Evolutionary conservation across 2,113 vertebrate genomes (phyloP).

Genomic region (Perca schrenkii): DNA sequence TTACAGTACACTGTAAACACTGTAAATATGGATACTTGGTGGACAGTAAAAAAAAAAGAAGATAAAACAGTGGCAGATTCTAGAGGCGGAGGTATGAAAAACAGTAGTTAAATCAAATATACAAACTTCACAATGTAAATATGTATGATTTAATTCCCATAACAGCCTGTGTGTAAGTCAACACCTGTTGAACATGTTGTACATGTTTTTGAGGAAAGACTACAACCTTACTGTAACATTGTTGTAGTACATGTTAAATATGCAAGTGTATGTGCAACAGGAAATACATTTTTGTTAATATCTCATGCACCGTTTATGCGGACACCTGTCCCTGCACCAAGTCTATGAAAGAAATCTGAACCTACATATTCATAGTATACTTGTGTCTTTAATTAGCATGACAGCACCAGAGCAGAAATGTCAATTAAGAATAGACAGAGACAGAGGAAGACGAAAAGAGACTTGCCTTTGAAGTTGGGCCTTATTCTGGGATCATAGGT

Average conservation of each 20-base stretch:
- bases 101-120: background rate
- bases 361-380: background rate
- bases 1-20: slow-evolving; percentile 13
- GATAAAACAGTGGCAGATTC: background rate
- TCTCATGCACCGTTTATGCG: background rate
- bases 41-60: background rate
- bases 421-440: slow-evolving; percentile 52
- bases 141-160: too few species aligned
- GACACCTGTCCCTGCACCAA: background rate
- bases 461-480: slow-evolving; percentile 98
- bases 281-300: slow-evolving; percentile 6
- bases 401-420: slow-evolving; percentile 40
- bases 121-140: background rate
- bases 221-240: background rate
- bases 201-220: background rate
- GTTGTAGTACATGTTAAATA: background rate
- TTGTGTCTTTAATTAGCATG: slow-evolving; percentile 51
- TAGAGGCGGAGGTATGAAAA: background rate
- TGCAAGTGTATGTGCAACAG: background rate
- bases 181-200: background rate
- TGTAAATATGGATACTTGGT: slow-evolving; percentile 11
- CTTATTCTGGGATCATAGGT: slow-evolving; percentile 97
- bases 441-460: slow-evolving; percentile 43
- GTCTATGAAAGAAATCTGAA: slow-evolving; percentile 26
- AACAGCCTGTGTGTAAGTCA: background rate